These are phyloP conservation scores for Callaeas wilsoni DNA, from an alignment of 2,113 vertebrate genomes.

Conservation along the genomic window DNA sequence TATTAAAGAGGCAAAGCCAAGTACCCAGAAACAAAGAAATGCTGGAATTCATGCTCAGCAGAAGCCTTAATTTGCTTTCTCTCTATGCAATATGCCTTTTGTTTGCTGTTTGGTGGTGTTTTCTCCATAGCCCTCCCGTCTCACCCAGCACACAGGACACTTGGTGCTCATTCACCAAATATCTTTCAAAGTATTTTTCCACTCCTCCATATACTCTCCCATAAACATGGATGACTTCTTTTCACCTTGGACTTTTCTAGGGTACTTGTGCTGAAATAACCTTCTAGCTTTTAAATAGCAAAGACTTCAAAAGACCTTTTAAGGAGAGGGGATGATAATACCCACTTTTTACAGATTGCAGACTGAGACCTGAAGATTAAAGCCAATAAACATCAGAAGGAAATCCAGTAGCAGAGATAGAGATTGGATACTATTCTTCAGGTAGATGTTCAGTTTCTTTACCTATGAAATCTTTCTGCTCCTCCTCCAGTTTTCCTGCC, in stretches of 20 bases:
- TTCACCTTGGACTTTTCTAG: background rate
- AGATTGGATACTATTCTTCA: background rate
- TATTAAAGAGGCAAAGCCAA: background rate
- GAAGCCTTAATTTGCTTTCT: background rate
- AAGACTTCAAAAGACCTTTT: background rate
- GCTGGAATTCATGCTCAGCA: background rate
- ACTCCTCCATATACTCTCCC: background rate
- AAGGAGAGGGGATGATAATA: background rate
- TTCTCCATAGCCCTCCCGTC: background rate
- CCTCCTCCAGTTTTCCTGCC: background rate
- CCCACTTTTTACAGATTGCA: background rate
- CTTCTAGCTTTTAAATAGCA: background rate
- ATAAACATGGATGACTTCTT: background rate
- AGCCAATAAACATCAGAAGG: background rate
- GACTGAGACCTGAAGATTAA: background rate
- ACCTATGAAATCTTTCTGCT: background rate
- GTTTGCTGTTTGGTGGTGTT: background rate
- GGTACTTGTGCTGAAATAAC: background rate
- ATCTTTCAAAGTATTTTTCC: background rate
- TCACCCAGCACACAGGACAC: background rate
- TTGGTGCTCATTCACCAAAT: background rate
- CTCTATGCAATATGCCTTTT: background rate
- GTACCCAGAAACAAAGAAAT: background rate
- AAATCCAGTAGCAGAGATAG: background rate
- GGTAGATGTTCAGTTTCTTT: background rate